Evolutionary conservation across 2,888 invertebrate species (phyloP).

Genomic region (Malachius bipustulatus): DNA sequence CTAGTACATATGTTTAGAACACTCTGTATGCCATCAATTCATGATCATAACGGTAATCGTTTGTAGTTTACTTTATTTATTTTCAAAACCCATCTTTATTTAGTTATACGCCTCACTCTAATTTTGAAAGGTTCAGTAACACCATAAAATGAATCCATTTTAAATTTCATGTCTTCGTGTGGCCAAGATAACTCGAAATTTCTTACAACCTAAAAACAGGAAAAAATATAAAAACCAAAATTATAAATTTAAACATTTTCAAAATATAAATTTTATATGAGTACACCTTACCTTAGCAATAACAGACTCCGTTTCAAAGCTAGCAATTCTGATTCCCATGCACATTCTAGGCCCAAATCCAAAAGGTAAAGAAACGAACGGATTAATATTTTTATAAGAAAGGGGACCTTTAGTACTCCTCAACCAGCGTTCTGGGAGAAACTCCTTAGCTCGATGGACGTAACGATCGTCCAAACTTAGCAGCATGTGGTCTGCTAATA

Average conservation of each 20-base stretch:
- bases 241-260: too few relatives aligned
- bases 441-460: conserved; percentile 14
- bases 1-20: too few relatives aligned
- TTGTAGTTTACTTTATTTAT: too few relatives aligned
- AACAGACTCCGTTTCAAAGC: conserved; percentile 38
- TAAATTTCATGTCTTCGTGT: conserved; percentile 12
- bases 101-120: too few relatives aligned
- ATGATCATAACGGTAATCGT: too few relatives aligned
- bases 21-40: too few relatives aligned
- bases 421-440: conserved; percentile 22
- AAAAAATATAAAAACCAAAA: too few relatives aligned
- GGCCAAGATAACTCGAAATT: conserved; percentile 11
- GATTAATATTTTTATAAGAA: conserved; percentile 29
- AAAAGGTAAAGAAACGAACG: conserved; percentile 51
- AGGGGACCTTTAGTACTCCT: conserved; percentile 12
- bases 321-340: conserved; percentile 56
- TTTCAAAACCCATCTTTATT: too few relatives aligned
- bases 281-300: conserved; percentile 18
- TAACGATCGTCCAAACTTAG: background rate
- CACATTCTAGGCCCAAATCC: conserved; percentile 55
- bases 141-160: too few relatives aligned
- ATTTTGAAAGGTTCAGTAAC: too few relatives aligned
- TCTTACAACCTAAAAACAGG: conserved; percentile 8
- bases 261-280: background rate
- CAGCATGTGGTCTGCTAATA: too few relatives aligned